phyloP scores from a whole-genome alignment of 2,888 invertebrate genomes.

The Limnephilus auricula region DNA sequence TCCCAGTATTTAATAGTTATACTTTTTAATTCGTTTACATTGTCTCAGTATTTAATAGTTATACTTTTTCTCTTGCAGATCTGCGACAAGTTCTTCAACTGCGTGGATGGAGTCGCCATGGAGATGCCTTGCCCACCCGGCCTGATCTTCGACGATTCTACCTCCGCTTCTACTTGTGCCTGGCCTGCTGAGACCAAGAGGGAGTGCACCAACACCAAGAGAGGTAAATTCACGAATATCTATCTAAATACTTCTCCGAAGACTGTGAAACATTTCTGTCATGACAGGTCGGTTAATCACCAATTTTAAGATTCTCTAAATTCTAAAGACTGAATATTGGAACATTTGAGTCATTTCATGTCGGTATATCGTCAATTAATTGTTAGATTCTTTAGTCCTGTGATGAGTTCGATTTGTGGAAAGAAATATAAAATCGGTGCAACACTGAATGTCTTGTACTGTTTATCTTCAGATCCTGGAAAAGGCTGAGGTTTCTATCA shows the following conservation, averaged over 20 bases:
- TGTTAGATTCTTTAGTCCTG: too few species aligned
- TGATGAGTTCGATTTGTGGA: too few species aligned
- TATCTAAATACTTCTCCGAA: background rate
- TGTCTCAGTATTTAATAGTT: too few species aligned
- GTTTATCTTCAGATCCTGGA: too few species aligned
- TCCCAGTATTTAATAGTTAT: background rate
- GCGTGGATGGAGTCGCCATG: conserved; percentile 84
- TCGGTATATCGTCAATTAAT: too few species aligned
- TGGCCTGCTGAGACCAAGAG: conserved; percentile 83
- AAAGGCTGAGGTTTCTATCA: too few species aligned
- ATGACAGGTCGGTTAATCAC: background rate
- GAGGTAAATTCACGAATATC: conserved; percentile 69
- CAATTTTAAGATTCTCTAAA: too few species aligned
- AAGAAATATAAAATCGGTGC: too few species aligned
- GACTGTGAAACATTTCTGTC: background rate
- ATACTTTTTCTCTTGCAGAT: conserved; percentile 71
- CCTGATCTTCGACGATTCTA: conserved; percentile 85
- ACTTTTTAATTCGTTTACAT: too few species aligned
- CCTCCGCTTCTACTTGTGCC: conserved; percentile 83
- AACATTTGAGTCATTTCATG: too few species aligned
- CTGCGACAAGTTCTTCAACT: conserved; percentile 88
- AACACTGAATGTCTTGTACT: too few species aligned
- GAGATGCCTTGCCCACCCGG: conserved; percentile 85
- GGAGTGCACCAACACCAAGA: conserved; percentile 76
- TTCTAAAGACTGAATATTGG: too few species aligned